Percentiles rank a stretch among this genome's conserved stretches.
Evolutionary conservation across 1,140 invertebrate species (phyloP).

Genomic region (Magallana angulata): DNA sequence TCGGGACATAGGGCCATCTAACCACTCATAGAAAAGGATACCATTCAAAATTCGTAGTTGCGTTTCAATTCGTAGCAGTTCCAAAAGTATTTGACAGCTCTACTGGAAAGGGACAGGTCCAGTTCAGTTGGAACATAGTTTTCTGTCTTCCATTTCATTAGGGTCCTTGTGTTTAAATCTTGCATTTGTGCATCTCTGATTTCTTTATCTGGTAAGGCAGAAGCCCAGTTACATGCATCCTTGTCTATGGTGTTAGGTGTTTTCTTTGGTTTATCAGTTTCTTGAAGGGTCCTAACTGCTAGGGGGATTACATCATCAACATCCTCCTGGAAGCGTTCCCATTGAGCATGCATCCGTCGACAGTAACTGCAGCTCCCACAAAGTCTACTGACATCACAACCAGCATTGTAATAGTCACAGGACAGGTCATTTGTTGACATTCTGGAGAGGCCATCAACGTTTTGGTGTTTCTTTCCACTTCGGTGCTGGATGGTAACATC

Average conservation of each 20-base stretch:
- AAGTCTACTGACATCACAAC: not conserved
- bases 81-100: not conserved
- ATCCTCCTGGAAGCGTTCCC: constrained; percentile 33
- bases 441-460: constrained; percentile 59
- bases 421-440: not conserved
- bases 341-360: not conserved
- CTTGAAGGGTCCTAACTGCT: not conserved
- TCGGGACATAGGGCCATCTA: not conserved
- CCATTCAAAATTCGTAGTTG: not conserved
- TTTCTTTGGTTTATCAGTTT: not conserved
- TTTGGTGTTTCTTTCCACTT: constrained; percentile 43
- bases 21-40: constrained; percentile 27
- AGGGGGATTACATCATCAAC: not conserved
- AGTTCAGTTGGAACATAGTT: not conserved
- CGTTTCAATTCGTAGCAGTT: not conserved
- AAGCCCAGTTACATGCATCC: not conserved
- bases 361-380: constrained; percentile 49
- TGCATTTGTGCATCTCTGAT: not conserved
- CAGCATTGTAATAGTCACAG: constrained; percentile 8
- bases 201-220: not conserved
- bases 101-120: not conserved
- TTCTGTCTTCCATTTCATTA: not conserved
- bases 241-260: not conserved
- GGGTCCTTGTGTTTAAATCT: not conserved
- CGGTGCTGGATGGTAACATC: constrained; percentile 53